Evolutionary conservation across 2,888 invertebrate genomes (phyloP), one percentile per base, ranked within the genome.

Genomic region (Monochamus alternatus): DNA sequence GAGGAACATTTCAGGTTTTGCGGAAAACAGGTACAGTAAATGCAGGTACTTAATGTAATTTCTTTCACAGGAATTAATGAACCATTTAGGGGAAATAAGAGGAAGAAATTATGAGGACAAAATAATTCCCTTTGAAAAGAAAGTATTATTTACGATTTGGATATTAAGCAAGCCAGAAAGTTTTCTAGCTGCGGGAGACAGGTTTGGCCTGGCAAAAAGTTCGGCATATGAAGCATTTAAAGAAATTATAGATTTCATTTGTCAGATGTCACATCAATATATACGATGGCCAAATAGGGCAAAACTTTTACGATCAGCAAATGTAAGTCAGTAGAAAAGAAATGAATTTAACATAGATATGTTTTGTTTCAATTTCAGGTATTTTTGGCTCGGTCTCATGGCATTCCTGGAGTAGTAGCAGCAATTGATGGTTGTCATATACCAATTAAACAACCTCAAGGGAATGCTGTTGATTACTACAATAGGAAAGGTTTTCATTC

Each of bases 141-240:
- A 31, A 31, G 3, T 60, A 10, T 31, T 58, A 22, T 58, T 22
- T n/a, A 3, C 58, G 3, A 22, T 60, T 30, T 60, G 59, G 59
- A 60, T 31, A 32, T 10, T 60, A 3, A 60, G 59, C 3, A 9
- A 60, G 9, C 58, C 58, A 58, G 58, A 58, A 12, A 58, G 58
- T 58, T 60, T 60, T 60, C 32, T 60, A 12, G 8, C 31, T 31
- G 31, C 9, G 2, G 59, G 59, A 4, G 59, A 31, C 3, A 30
- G 59, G 32, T 60, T 60, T 60, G 59, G 59, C 2, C 30, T 60
- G 30, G 59, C 59, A 10, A 9, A 30, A 31, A 60, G 59, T 60
- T 60, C 31, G 30, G 59, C 31, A 9, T 32, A 60, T 60, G 30
- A 9, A 31, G n/a, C 32, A 10, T 31, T 60, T 9, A 60, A 60